Evolutionary conservation across 2,113 vertebrate species (phyloP), one percentile per base, ranked within the genome.

Genomic region (Felis chaus): DNA sequence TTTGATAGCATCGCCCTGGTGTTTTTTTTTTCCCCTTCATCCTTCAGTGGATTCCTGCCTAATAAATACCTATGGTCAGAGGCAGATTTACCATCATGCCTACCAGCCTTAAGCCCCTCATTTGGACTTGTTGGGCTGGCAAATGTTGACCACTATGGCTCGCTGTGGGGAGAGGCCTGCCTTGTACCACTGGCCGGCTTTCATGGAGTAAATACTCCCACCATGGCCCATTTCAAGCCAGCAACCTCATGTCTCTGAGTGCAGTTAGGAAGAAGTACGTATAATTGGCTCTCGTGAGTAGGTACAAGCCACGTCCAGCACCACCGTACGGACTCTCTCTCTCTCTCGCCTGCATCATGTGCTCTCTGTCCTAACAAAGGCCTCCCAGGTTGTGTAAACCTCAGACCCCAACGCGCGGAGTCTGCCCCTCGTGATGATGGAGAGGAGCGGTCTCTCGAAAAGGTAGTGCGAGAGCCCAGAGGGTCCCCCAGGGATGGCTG

Each of bases 271-370:
- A 39, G 36, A 63, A 36, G 19, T 7, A 33, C 0, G 0, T 12
- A 2, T 81, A 14, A 50, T 14, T 25, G 55, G 8, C 21, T 29
- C 33, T 50, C 7, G 0, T 33, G n/a, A 55, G n/a, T 73, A 1
- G 1, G 3, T 29, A 0, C 65, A 45, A 18, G 14, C 39, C 2
- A 3, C 29, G 21, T 2, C 16, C 50, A 25, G 23, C 31, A 0
- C 3, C 39, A 2, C 50, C 25, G 41, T 11, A 8, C 27, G 45
- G 68, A 18, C 45, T 45, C 3, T 66, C 18, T 57, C 78, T 57
- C 78, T 45, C 45, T 45, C 45, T 9, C 45, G 7, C 45, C 45
- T 50, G 21, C 13, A 29, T 31, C 39, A 6, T 7, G 2, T 50
- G 9, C 78, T 55, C 66, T 93, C 83, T 33, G 65, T 55, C 61